Evolutionary conservation across 2,113 vertebrate genomes (phyloP), one percentile per base, ranked within the genome.

Genomic region (Furnarius figulus): DNA sequence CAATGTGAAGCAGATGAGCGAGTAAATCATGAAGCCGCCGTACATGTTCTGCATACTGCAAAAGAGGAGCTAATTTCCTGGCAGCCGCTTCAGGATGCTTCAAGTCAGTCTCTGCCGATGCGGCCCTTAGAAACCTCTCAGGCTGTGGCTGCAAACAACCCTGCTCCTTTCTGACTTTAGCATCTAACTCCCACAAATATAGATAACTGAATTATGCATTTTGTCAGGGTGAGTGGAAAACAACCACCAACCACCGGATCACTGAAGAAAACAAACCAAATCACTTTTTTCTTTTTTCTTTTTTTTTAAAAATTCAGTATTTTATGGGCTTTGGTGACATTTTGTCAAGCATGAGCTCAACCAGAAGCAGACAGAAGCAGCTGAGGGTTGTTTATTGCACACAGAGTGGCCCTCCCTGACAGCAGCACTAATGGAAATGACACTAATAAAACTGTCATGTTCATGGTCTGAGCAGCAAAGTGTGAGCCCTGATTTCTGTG

Each of bases 31-130:
- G 83, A 84, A 90, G 80, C 92, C 4, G 28, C 21, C 3, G 72
- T 90, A 37, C 90, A 84, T 47, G 85, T 86, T 93, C 95, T 92
- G 95, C 88, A 81, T 86, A 50, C 95, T 84, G 92, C 85, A 74
- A 84, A 75, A 16, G 22, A 93, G 93, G 68, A 87, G 86, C 85
- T 95, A 40, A 90, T 88, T 88, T 92, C 93, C 92, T 75, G 83
- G 78, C 61, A 76, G 85, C 53, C 27, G 6, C 91, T 83, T 80
- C 79, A 67, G 90, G 90, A 77, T 75, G 82, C 74, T 92, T 73
- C 82, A 4, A 87, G 77, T 35, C 93, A 47, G 42, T 21, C 70
- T 50, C 49, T 9, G 13, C 82, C 59, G 28, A 9, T 5, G 55
- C 22, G 82, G 85, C 87, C 82, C 90, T 80, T 72, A 44, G 67